Evolutionary conservation across 2,113 vertebrate species (phyloP).

Genomic region (zebrafish (Danio rerio)): GRCz12tu NC_133181.1:58077501-58078000

Average conservation of each 20-base stretch:
- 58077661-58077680: too few species aligned
- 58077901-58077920: constrained; percentile 83
- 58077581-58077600: too few species aligned
- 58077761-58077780: constrained; percentile 86
- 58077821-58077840: constrained; percentile 82
- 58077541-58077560: too few species aligned
- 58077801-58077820: constrained; percentile 76
- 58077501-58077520: too few species aligned
- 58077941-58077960: constrained; percentile 80
- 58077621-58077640: too few species aligned
- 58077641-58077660: too few species aligned
- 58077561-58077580: too few species aligned
- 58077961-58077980: background rate
- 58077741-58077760: background rate
- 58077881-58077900: constrained; percentile 94
- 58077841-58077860: constrained; percentile 90
- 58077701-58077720: too few species aligned
- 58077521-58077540: too few species aligned
- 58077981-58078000: background rate
- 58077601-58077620: too few species aligned
- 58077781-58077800: constrained; percentile 74
- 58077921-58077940: constrained; percentile 80
- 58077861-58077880: constrained; percentile 89
- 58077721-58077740: too few species aligned
- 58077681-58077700: too few species aligned